Percentiles rank a stretch among this genome's conserved stretches.
Conservation (phyloP, 2,888 invertebrate species). For the Dynastes hyllus region DNA sequence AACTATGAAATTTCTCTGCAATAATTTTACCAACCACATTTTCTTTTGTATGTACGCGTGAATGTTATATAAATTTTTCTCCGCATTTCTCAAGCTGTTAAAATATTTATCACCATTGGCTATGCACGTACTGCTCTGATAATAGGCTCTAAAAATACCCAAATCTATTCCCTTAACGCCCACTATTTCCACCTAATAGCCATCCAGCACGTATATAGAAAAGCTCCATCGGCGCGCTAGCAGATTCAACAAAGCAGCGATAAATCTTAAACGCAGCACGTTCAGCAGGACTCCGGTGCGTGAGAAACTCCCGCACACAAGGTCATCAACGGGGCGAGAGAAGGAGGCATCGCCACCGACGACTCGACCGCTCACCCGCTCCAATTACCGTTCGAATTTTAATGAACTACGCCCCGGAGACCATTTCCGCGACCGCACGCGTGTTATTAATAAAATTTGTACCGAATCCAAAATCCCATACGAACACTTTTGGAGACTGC, state of each 20-base stretch:
- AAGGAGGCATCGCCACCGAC: constrained; percentile 14
- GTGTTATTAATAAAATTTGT: constrained; percentile 50
- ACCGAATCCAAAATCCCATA: constrained; percentile 48
- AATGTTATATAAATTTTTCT: not conserved
- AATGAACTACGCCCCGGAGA: constrained; percentile 48
- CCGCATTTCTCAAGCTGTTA: not conserved
- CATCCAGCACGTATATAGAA: constrained; percentile 32
- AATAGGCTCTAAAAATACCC: constrained; percentile 31
- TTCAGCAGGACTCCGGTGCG: not conserved
- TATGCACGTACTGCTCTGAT: constrained; percentile 7
- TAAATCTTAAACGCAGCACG: constrained; percentile 31
- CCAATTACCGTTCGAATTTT: constrained; percentile 47
- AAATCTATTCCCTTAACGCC: constrained; percentile 4
- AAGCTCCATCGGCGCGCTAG: constrained; percentile 13
- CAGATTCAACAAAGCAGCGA: constrained; percentile 32
- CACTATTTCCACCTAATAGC: constrained; percentile 25
- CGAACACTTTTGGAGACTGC: constrained; percentile 22
- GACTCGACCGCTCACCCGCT: constrained; percentile 22
- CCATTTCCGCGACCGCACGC: constrained; percentile 34
- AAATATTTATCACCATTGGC: constrained; percentile 22
- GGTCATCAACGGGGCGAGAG: constrained; percentile 16
- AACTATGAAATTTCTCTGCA: too few species aligned
- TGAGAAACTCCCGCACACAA: constrained; percentile 15
- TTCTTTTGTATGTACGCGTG: too few species aligned
- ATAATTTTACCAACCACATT: too few species aligned